These are phyloP conservation scores for Anguilla marmorata DNA, from an alignment of 2,797 vertebrate species.

Conservation along the genomic window DNA sequence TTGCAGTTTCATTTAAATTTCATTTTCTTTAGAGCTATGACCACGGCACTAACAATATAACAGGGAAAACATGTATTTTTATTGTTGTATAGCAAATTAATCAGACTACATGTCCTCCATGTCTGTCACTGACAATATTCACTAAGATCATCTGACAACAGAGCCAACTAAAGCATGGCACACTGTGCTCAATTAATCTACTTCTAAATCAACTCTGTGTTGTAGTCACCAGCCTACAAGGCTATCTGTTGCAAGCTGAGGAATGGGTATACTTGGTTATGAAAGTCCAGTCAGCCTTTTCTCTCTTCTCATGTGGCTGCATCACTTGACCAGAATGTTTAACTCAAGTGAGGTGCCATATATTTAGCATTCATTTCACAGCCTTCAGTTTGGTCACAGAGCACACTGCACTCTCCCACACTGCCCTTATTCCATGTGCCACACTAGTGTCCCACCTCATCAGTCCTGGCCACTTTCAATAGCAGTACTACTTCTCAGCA, in stretches of 20 bases:
- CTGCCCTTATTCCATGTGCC: neutral
- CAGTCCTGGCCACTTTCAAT: neutral
- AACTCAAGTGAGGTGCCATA: no score
- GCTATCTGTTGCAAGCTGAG: neutral
- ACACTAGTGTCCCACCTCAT: neutral
- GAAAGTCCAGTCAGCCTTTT: neutral
- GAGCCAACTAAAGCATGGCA: no score
- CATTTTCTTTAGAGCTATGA: neutral
- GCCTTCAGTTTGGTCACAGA: neutral
- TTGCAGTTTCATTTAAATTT: neutral
- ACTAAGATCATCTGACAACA: no score
- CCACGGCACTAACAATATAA: neutral
- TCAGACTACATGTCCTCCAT: no score
- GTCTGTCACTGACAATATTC: no score
- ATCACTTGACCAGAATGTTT: neutral
- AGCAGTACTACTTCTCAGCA: neutral
- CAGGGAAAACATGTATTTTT: neutral
- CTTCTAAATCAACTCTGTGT: neutral
- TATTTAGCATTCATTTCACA: neutral
- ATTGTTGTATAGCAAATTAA: no score
- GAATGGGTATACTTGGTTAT: neutral
- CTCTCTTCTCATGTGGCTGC: neutral
- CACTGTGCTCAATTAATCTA: neutral
- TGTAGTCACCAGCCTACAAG: neutral
- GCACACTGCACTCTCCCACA: neutral